phyloP scores from a whole-genome alignment of 2,113 vertebrate species.

The Phrynocephalus versicolor region DNA sequence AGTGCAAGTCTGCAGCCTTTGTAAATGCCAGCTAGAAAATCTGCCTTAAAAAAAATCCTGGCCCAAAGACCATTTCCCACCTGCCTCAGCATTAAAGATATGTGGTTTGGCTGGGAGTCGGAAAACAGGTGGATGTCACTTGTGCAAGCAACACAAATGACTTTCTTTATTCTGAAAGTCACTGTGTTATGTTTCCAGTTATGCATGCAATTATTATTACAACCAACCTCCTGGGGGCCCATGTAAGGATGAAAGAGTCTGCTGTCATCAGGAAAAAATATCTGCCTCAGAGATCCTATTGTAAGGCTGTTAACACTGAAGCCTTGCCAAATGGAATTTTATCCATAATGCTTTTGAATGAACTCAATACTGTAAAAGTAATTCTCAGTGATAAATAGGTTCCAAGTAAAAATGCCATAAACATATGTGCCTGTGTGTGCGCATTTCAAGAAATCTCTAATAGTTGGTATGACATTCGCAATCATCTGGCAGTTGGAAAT shows the following conservation, averaged over 20 bases:
- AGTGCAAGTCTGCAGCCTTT: too few relatives aligned
- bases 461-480: conserved; percentile 38
- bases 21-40: too few relatives aligned
- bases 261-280: conserved; percentile 52
- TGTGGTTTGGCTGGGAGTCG: neutral
- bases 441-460: conserved; percentile 16
- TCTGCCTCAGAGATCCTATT: conserved; percentile 53
- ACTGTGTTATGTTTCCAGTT: conserved; percentile 66
- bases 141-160: neutral
- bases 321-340: conserved; percentile 59
- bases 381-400: conserved; percentile 48
- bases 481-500: neutral
- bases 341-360: conserved; percentile 59
- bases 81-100: neutral
- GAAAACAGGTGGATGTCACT: neutral
- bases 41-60: too few relatives aligned
- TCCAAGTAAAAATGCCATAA: conserved; percentile 41
- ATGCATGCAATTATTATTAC: conserved; percentile 54
- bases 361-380: conserved; percentile 64
- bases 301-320: conserved; percentile 42
- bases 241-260: conserved; percentile 54
- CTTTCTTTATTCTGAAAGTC: conserved; percentile 34
- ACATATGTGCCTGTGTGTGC: conserved; percentile 44
- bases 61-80: too few relatives aligned
- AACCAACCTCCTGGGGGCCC: conserved; percentile 49